Conservation (phyloP, 2,113 vertebrate genomes). For the Neodon shergylaensis region DNA sequence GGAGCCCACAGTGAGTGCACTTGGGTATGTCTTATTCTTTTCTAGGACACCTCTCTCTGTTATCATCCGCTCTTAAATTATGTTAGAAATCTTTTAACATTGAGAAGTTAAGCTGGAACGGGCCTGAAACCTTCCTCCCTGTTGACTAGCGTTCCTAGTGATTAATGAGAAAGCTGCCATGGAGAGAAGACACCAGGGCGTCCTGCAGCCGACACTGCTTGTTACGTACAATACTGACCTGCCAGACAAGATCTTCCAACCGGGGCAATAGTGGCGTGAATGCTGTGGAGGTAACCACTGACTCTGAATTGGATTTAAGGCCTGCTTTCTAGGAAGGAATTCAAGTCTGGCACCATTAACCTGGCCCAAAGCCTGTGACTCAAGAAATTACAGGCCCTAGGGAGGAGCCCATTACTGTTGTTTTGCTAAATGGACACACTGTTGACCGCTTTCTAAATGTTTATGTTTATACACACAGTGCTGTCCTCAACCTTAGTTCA, state of each 20-base stretch:
- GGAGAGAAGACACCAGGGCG: not conserved
- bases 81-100: not conserved
- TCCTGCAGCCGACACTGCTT: not conserved
- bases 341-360: not conserved
- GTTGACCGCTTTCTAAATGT: not conserved
- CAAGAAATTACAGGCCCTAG: not conserved
- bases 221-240: not conserved
- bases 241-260: not conserved
- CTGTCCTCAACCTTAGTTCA: not conserved
- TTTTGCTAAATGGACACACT: not conserved
- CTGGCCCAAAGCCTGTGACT: not conserved
- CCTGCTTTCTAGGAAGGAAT: too few relatives aligned
- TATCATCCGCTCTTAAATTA: not conserved
- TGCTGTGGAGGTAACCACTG: not conserved
- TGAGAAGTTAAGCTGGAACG: not conserved
- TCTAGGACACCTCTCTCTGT: not conserved
- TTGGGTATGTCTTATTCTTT: not conserved
- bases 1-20: not conserved
- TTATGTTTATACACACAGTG: not conserved
- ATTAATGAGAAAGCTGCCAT: not conserved
- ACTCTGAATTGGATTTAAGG: not conserved
- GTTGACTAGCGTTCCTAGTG: not conserved
- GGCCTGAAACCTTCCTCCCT: not conserved
- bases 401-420: not conserved
- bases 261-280: not conserved